Base-by-base conservation (phyloP, 2,888 invertebrate genomes). In the Euplagia quadripunctaria region DNA sequence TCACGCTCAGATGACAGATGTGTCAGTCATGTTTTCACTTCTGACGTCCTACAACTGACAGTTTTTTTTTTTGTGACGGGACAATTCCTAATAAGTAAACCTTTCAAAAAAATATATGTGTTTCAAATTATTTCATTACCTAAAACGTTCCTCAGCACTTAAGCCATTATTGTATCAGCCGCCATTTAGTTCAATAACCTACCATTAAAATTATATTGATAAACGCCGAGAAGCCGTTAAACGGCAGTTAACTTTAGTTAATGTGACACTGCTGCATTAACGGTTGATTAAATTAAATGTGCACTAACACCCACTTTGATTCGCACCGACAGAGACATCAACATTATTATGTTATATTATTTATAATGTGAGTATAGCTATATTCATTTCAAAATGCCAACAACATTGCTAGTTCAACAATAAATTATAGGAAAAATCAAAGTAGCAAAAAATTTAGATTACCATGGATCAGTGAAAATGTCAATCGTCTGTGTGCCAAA, bases 191-290 rank as follows among this genome's bases (percentile, higher is more conserved):
- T 73, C 78, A 80, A 76, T 75, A 75, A 76, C 75, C 76, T 31
- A 64, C 58, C 17, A 76, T 73, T 77, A 80, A 82, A 82, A 46
- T 42, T 71, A 73, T 77, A 69, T 78, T 79, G 76, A 82, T 81
- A 81, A 82, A 77, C 52, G 71, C 17, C 31, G n/a, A 71, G 76
- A 76, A 64, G 66, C 77, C 76, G 79, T 83, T 78, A 83, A 85
- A 74, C 43, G 4, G 66, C 69, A 73, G 68, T 82, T 79, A 85
- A 76, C 64, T 78, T 46, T 67, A 65, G 64, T 79, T 80, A 71
- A 83, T 80, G 79, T 75, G 77, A 76, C 75, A 76, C 70, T 78
- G 83, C 75, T 81, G 78, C 80, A 79, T 83, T 74, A 80, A 78
- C 76, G 71, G 72, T 73, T 79, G 74, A 83, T 82, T 82, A 80